phyloP scores from a whole-genome alignment of 2,888 invertebrate species.

The Salticus scenicus region DNA sequence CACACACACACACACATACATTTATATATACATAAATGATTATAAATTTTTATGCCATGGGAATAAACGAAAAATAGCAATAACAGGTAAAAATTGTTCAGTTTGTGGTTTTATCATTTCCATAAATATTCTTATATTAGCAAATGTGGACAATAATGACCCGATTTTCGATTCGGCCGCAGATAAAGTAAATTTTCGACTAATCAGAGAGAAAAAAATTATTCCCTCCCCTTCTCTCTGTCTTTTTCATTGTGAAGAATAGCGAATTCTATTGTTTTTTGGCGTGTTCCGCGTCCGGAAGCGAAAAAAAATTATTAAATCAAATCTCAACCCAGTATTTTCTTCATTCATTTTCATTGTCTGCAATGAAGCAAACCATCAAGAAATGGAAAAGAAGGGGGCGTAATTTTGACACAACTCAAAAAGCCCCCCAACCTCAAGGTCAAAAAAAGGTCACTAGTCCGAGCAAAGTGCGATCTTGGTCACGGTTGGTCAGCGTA shows the following conservation, averaged over 20 bases:
- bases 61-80: no score
- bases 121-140: no score
- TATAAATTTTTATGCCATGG: no score
- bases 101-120: background rate
- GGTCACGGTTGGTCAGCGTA: conserved; percentile 49
- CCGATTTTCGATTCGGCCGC: background rate
- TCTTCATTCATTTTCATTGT: conserved; percentile 46
- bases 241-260: background rate
- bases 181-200: background rate
- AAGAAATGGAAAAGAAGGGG: conserved; percentile 49
- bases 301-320: conserved; percentile 37
- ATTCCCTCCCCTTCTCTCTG: background rate
- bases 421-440: conserved; percentile 28
- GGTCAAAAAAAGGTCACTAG: conserved; percentile 65
- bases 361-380: conserved; percentile 2
- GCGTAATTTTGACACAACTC: conserved; percentile 37
- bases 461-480: conserved; percentile 53
- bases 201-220: background rate
- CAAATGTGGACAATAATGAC: background rate
- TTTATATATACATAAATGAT: no score
- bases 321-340: conserved; percentile 60
- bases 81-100: no score
- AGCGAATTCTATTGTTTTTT: background rate
- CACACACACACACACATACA: no score
- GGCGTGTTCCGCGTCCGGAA: background rate